Evolutionary conservation across 2,888 invertebrate species (phyloP).

Genomic region (Drosophila multiciliata): DNA sequence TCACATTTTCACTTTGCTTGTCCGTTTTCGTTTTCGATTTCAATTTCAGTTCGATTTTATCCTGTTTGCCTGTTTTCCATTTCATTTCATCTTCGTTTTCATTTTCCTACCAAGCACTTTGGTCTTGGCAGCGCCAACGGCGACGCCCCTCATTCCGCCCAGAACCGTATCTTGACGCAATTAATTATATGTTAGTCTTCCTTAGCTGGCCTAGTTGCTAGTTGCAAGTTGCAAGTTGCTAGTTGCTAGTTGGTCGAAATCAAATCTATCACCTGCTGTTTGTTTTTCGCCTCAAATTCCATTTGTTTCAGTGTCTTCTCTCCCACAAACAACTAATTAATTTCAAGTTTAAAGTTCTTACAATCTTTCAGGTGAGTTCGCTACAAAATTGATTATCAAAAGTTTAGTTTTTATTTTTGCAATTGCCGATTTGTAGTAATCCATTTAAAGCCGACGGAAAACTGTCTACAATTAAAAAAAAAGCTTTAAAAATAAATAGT

Average conservation of each 20-base stretch:
- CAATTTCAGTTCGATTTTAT: constrained; percentile 38
- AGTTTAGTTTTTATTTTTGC: neutral
- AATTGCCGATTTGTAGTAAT: too few species aligned
- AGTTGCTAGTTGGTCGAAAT: constrained; percentile 33
- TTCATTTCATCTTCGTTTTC: constrained; percentile 46
- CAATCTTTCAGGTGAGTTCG: neutral
- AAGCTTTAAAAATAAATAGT: too few species aligned
- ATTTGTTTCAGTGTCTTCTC: neutral
- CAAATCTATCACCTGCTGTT: constrained; percentile 42
- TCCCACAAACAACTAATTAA: constrained; percentile 22
- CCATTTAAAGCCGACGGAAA: too few species aligned
- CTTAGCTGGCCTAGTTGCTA: constrained; percentile 22
- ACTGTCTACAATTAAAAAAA: too few species aligned
- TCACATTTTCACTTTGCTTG: constrained; percentile 41
- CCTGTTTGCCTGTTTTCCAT: constrained; percentile 8
- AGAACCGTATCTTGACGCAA: constrained; percentile 10
- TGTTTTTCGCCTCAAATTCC: constrained; percentile 8
- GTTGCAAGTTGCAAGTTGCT: constrained; percentile 16
- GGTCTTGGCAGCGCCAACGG: constrained; percentile 17
- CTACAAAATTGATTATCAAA: neutral
- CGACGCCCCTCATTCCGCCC: neutral
- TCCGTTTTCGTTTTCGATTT: constrained; percentile 37
- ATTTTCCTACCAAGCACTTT: constrained; percentile 49
- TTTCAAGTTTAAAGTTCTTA: constrained; percentile 2
- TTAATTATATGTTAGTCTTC: constrained; percentile 20